phyloP scores from a whole-genome alignment of 2,888 invertebrate genomes.

The Melanotus villosus region DNA sequence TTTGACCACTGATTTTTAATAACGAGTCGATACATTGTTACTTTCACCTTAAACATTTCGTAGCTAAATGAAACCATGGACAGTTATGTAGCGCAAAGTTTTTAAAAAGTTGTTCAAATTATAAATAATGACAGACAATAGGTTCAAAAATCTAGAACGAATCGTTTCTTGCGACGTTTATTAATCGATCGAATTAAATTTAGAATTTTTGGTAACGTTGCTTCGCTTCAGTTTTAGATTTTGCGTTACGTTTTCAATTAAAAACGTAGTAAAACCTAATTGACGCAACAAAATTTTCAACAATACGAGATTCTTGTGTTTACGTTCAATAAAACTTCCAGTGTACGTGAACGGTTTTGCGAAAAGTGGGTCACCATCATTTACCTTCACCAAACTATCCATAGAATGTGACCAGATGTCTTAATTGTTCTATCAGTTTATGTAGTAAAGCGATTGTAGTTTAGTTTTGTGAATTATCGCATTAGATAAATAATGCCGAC shows the following conservation, averaged over 20 bases:
- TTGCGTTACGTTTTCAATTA: no score
- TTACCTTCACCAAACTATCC: slow-evolving; percentile 35
- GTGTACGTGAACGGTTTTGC: slow-evolving; percentile 16
- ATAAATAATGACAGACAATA: not conserved
- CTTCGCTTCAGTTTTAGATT: no score
- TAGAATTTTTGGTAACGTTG: no score
- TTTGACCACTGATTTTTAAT: no score
- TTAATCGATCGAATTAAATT: no score
- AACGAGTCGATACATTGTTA: slow-evolving; percentile 20
- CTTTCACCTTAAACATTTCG: slow-evolving; percentile 20
- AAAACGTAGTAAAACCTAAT: no score
- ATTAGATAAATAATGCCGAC: slow-evolving; percentile 7
- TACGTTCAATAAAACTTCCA: slow-evolving; percentile 12
- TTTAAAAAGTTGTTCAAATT: not conserved
- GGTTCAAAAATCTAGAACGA: not conserved
- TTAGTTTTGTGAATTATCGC: not conserved
- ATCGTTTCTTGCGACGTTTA: not conserved
- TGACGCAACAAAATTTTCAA: not conserved
- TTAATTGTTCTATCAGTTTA: slow-evolving; percentile 32
- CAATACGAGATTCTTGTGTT: slow-evolving; percentile 11
- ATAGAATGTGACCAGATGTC: slow-evolving; percentile 39
- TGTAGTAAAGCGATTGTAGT: not conserved
- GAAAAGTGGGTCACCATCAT: slow-evolving; percentile 35
- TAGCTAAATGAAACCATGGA: slow-evolving; percentile 16
- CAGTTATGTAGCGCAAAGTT: not conserved